Conservation (phyloP, 2,797 vertebrate genomes). For the Perdix hodgsoniae region DNA sequence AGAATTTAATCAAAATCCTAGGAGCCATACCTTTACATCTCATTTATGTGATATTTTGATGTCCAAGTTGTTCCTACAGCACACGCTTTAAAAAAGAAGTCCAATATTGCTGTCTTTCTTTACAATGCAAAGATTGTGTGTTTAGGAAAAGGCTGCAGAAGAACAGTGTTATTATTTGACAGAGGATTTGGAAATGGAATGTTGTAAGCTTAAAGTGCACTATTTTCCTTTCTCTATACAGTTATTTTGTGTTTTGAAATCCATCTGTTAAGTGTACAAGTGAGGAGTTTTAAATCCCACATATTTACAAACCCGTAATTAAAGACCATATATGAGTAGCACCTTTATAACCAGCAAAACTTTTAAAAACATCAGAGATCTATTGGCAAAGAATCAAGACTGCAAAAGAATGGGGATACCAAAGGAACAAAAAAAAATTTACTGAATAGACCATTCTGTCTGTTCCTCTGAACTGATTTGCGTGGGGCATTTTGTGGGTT, state of each 20-base stretch:
- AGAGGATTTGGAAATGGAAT: constrained; percentile 51
- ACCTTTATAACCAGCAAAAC: constrained; percentile 55
- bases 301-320: constrained; percentile 31
- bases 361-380: constrained; percentile 37
- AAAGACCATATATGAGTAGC: constrained; percentile 30
- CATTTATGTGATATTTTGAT: constrained; percentile 22
- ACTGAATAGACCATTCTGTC: background rate
- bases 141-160: constrained; percentile 15
- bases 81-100: constrained; percentile 8
- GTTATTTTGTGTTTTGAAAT: constrained; percentile 45
- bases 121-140: background rate
- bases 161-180: constrained; percentile 47
- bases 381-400: constrained; percentile 26
- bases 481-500: background rate
- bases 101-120: constrained; percentile 28
- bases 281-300: constrained; percentile 51
- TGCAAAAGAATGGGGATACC: background rate
- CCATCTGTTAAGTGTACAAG: constrained; percentile 46
- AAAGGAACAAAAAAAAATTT: background rate
- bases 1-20: constrained; percentile 68
- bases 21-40: constrained; percentile 75
- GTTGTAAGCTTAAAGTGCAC: constrained; percentile 38
- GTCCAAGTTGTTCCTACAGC: constrained; percentile 44
- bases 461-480: background rate
- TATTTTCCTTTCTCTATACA: constrained; percentile 62